Base-by-base conservation (phyloP, 1,140 invertebrate genomes). In the Ooceraea biroi region DNA sequence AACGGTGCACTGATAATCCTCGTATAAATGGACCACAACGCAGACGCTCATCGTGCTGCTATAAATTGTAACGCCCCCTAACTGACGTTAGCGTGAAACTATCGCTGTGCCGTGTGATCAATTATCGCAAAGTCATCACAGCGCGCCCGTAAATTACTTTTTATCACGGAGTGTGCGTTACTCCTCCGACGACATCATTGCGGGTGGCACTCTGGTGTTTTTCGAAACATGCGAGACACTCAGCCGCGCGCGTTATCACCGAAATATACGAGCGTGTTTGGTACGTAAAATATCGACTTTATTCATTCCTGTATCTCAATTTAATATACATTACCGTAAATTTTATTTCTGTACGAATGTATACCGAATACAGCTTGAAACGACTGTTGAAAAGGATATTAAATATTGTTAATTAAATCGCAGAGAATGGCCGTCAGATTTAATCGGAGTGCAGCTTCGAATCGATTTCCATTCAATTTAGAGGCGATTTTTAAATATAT, bases 1-100 rank as follows among this genome's bases (percentile, higher is more conserved):
- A n/a, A n/a, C 48, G 22, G 27, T 36, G 46, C 8, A 19, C 27
- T 12, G 46, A 12, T 78, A 80, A 80, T 80, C 65, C 19, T 0
- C 36, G 36, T 44, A 30, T 52, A 77, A 77, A 66, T 71, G 65
- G 50, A 71, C 65, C 65, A 19, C 63, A 55, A 57, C 50, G 22
- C 65, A 19, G n/a, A 65, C 65, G 44, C 36, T 80, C 65, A 27
- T 71, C 76, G 65, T 2, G 27, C n/a, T 58, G 82, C 77, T 86
- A 19, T 88, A 89, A 89, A 89, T 88, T 41, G 72, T 60, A 36
- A 88, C 87, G 86, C 86, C 87, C n/a, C 78, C 87, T 55, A 63
- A 77, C 71, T 68, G 83, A 61, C 48, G 77, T 85, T 77, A 74
- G n/a, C 30, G 19, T 52, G 19, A 58, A 55, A 83, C 61, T 57